A percentile compares a stretch with the other conserved stretches of the same genome.
Evolutionary conservation across 2,797 vertebrate genomes (phyloP).

Genomic region (Enteromius thamalakanensis): DNA sequence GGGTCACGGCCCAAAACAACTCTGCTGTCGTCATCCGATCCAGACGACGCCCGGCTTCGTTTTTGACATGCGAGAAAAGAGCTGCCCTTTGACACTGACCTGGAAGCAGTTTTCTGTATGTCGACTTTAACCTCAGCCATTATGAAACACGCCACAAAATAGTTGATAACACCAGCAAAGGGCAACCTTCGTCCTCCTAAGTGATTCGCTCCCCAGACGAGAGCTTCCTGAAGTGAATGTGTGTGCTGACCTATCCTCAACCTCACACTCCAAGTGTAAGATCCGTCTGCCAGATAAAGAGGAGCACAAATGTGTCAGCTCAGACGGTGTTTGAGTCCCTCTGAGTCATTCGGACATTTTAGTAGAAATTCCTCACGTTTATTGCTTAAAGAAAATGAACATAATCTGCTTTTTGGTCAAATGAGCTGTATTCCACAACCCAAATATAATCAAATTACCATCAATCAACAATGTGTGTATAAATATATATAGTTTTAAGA

Average conservation of each 20-base stretch:
- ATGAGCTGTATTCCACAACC: not conserved
- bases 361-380: slow-evolving; percentile 51
- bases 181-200: slow-evolving; percentile 16
- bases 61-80: slow-evolving; percentile 10
- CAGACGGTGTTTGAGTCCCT: not conserved
- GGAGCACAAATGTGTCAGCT: slow-evolving; percentile 40
- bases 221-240: slow-evolving; percentile 61
- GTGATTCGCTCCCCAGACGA: slow-evolving; percentile 65
- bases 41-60: slow-evolving; percentile 50
- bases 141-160: slow-evolving; percentile 4
- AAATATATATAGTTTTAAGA: too few species aligned
- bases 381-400: slow-evolving; percentile 35
- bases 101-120: not conserved
- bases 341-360: slow-evolving; percentile 36
- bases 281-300: slow-evolving; percentile 30
- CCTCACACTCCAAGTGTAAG: slow-evolving; percentile 45
- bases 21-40: slow-evolving; percentile 59
- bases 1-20: slow-evolving; percentile 66
- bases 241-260: slow-evolving; percentile 54
- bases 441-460: too few species aligned
- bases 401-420: too few species aligned
- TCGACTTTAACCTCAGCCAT: slow-evolving; percentile 18
- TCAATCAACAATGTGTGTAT: too few species aligned
- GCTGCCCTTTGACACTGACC: slow-evolving; percentile 2
- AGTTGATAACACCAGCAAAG: slow-evolving; percentile 8